A percentile compares a stretch with the other conserved stretches of the same genome.
phyloP scores from a whole-genome alignment of 92 coral and sea anemone species.

The Montipora capitata region DNA sequence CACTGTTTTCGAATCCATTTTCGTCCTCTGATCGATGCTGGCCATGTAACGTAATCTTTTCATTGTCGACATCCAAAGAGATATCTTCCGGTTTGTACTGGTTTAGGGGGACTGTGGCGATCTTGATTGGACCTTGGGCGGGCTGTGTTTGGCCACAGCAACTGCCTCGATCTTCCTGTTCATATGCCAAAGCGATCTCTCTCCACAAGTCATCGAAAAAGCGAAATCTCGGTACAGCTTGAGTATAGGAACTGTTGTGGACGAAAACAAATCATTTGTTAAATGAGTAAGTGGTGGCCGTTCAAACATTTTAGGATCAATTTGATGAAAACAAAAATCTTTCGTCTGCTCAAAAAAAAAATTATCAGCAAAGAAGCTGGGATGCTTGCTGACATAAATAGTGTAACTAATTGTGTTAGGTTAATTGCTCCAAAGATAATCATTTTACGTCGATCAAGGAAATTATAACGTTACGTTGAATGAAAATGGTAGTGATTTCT shows the following conservation, averaged over 20 bases:
- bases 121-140: conserved; percentile 5
- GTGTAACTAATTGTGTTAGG: no score
- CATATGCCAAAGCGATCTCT: not conserved
- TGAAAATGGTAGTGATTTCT: no score
- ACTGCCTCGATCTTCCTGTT: not conserved
- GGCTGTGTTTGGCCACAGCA: not conserved
- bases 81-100: conserved; percentile 78
- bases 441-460: no score
- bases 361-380: no score
- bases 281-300: not conserved
- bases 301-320: no score
- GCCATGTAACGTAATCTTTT: conserved; percentile 59
- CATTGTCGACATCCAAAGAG: conserved; percentile 58
- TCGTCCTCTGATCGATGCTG: conserved; percentile 67
- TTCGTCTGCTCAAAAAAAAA: no score
- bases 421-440: no score
- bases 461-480: no score
- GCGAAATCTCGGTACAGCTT: not conserved
- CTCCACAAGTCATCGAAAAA: conserved; percentile 4
- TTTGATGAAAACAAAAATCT: no score
- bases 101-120: conserved; percentile 58
- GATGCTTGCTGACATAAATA: no score
- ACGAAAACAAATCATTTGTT: not conserved
- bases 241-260: not conserved
- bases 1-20: conserved; percentile 65